Evolutionary conservation across 2,113 vertebrate genomes (phyloP), one percentile per base, ranked within the genome.

Genomic region (Marmota flaviventris): DNA sequence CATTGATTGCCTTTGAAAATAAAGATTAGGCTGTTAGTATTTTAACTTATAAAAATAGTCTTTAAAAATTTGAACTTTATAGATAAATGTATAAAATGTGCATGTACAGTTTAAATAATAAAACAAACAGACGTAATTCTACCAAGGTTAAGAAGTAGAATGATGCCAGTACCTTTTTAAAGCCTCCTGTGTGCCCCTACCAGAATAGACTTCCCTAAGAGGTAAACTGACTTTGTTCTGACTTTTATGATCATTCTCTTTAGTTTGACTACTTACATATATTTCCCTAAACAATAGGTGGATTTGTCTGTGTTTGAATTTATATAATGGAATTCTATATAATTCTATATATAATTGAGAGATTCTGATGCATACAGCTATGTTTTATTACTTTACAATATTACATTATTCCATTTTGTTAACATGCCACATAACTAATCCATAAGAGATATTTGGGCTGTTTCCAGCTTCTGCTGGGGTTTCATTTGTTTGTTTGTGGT

Each of bases 41-140:
- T 81, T 89, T 72, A 91, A 83, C 53, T 96, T 89, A 89, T 81
- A 90, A 93, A 95, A 93, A 45, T 75, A 81, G n/a, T 91, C 8
- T 92, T 72, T 84, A 76, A 85, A 95, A 85, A 91, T 56, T 25
- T 75, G 81, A 58, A 39, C 75, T 93, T 18, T 58, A 20, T 61
- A 83, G 34, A 53, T 7, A 22, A 27, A 83, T 86, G 24, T 89
- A 39, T 84, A 87, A 94, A 67, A 37, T 67, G 11, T 45, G 4
- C 53, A 69, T 61, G 2, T 76, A 76, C 8, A 65, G 13, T 79
- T 75, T 70, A 88, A 85, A 51, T 77, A 89, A 85, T 83, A 94
- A 96, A 85, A 51, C 25, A 42, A 83, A 92, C 10, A 79, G 25
- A 39, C 89, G 34, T 95, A 89, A 84, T 95, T 83, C 45, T 56